Evolutionary conservation across 2,888 invertebrate species (phyloP).

Genomic region (Corbicula japonica): DNA sequence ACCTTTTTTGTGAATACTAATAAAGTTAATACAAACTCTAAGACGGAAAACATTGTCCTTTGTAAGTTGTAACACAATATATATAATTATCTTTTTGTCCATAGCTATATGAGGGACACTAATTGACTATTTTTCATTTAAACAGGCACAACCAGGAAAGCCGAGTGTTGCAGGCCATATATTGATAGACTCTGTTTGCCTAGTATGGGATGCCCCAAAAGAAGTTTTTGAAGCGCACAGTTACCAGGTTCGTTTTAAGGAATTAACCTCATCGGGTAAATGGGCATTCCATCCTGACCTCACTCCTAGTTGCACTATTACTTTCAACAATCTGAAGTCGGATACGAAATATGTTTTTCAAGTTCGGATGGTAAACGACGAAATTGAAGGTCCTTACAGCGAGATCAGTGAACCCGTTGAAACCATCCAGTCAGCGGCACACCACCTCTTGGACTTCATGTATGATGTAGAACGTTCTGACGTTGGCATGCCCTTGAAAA

Average conservation of each 20-base stretch:
- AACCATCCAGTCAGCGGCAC: not conserved
- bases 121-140: no score
- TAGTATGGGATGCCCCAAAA: not conserved
- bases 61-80: no score
- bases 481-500: no score
- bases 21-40: no score
- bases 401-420: not conserved
- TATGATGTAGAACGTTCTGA: no score
- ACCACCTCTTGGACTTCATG: not conserved
- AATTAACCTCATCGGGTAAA: not conserved
- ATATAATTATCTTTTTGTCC: no score
- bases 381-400: not conserved
- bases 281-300: not conserved
- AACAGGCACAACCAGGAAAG: not conserved
- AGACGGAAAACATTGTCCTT: no score
- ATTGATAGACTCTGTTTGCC: not conserved
- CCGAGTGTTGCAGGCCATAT: not conserved
- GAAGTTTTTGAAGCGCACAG: not conserved
- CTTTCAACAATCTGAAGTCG: not conserved
- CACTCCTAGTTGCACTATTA: not conserved
- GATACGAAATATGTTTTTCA: not conserved
- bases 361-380: not conserved
- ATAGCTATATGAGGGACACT: no score
- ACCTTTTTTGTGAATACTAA: no score
- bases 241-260: constrained; percentile 2